Evolutionary conservation across 2,888 invertebrate species (phyloP), one percentile per base, ranked within the genome.

Genomic region (Beris chalybata): DNA sequence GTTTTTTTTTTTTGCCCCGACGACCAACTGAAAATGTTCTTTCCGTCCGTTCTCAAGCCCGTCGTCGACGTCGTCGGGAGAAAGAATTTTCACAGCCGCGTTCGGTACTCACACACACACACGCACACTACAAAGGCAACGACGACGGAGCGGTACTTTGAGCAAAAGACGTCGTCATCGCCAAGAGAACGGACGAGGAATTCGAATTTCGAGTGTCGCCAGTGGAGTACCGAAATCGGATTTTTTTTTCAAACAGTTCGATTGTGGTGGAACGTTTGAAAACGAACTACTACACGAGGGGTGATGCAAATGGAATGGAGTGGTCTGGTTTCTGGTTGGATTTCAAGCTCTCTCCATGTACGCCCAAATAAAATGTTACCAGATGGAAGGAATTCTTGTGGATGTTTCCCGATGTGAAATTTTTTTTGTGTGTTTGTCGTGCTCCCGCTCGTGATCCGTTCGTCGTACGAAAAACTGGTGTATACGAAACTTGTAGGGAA

Each of bases 331-430:
- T 7, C 32, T 55, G 55, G 12, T 29, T n/a, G 3, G 32, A n/a
- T 29, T 13, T 58, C 31, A 31, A 12, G 61, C 22, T 43, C 61
- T 52, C 61, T 50, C 38, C 9, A 52, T 22, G 61, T 52, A 61
- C 61, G 61, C 61, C 61, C 61, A 61, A 61, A 38, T 32, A 31
- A 11, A 22, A 38, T 22, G 52, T 61, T 59, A 47, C 58, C 58
- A 59, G 48, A 30, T 47, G 47, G 22, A 22, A 22, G 2, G 22
- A 22, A 22, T 3, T 22, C 22, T 22, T 22, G 22, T 22, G 22
- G 22, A 22, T 22, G 3, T 22, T 22, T 22, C 22, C 22, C 2
- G 22, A 3, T n/a, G 22, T 22, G 3, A 22, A 22, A 22, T n/a
- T n/a, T n/a, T n/a, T n/a, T n/a, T n/a, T n/a, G n/a, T n/a, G n/a